Evolutionary conservation across 2,113 vertebrate species (phyloP), one percentile per base, ranked within the genome.

Genomic region (Rhagologus leucostigma): DNA sequence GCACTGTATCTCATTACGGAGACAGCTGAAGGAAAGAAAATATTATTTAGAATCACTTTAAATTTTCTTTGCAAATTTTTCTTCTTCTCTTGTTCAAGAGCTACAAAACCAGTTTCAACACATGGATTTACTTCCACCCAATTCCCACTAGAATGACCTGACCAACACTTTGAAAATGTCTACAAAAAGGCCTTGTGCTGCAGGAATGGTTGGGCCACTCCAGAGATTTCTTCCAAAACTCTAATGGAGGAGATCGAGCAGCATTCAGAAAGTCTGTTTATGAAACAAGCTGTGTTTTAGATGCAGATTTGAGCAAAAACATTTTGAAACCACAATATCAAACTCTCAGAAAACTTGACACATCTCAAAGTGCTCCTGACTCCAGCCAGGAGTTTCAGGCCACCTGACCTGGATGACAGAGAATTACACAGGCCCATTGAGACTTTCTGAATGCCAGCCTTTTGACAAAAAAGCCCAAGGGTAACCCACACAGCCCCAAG

Each of bases 1-100:
- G 99, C 99, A 76, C 99, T 99, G 98, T 99, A 99, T 97, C 99
- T 98, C 99, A 99, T 99, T 96, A 99, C 98, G 71, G 99, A 99
- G 97, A 99, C 99, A 96, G 99, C 99, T 99, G 97, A 71, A 98
- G 95, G 94, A 97, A 98, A 98, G 95, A 98, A 98, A 97, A 97
- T 64, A 98, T 62, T 67, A 76, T 97, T 98, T 96, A 98, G 97
- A 96, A 96, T 92, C 47, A 94, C 59, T 95, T 88, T 3, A 87
- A 59, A 81, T 59, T 23, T 64, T 84, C 37, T 56, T 60, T 65
- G 21, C 42, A 52, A 44, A 46, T 24, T 88, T 60, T 87, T 85
- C 26, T 88, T 90, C 49, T 95, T 81, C 53, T 81, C 57, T 47
- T 26, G 29, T 52, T 69, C 9, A 20, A 80, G 57, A 80, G 6